Evolutionary conservation across 2,797 vertebrate species (phyloP), one percentile per base, ranked within the genome.

Genomic region (Nasua narica): DNA sequence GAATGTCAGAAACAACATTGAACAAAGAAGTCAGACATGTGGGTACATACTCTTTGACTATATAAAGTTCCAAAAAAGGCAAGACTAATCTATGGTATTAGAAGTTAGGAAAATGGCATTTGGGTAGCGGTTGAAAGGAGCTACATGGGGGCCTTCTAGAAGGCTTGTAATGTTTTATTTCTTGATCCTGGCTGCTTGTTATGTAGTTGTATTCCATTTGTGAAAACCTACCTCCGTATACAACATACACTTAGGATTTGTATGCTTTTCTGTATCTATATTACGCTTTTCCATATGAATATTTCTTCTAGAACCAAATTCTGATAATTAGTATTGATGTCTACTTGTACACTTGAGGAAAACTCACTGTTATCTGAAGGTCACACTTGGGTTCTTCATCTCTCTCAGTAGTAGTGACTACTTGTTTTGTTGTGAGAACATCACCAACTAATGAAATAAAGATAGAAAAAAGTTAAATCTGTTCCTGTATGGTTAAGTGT

Each of bases 381-480:
- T 65, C 56, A 52, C 43, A 37, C 43, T 35, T 15, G 54, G 16
- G 32, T 76, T 76, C 54, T 46, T 60, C 16, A 3, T 21, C 32
- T 46, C 29, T 76, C 86, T 60, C 32, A 27, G 37, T 54, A 58
- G 14, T 72, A 56, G 37, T 82, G 15, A 78, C 50, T 70, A 23
- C 67, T 43, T n/a, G 5, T 70, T 70, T 91, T 70, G 52, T 82
- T 56, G 89, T 9, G 52, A 82, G 60, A 52, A 40, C 7, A 72
- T 27, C 29, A 70, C 37, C 77, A 58, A 72, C 23, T 82, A 91
- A 43, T 82, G 40, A 37, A 82, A 82, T 92, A 95, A 96, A 76
- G 65, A 67, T 29, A 35, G 93, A 19, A 96, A 90, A 69, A 94
- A 95, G 81, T 67, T 77, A 77, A 91, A 58, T 56, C 32, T 82